Conservation (phyloP, 1,140 invertebrate genomes). For the Leptopilina boulardi region DNA sequence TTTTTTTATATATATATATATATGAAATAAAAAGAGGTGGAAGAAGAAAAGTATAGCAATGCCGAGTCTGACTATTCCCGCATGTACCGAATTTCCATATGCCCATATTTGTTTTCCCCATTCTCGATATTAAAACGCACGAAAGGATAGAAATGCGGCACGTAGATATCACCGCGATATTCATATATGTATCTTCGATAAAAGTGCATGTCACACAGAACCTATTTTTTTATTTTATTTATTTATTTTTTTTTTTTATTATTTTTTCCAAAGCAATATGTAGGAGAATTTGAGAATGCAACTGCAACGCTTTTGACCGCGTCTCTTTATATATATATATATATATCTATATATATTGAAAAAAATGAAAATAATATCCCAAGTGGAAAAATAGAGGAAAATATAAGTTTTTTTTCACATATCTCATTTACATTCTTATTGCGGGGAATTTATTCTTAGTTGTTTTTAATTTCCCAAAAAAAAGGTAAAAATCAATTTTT, state of each 20-base stretch:
- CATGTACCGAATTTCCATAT: conserved; percentile 50
- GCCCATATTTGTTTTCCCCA: conserved; percentile 47
- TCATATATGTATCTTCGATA: conserved; percentile 14
- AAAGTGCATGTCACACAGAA: conserved; percentile 21
- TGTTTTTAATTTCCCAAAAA: no score
- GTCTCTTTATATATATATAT: no score
- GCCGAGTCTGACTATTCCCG: conserved; percentile 41
- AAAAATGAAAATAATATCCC: no score
- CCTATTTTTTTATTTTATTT: background rate
- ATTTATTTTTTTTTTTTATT: no score
- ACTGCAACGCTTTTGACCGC: background rate
- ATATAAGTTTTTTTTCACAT: no score
- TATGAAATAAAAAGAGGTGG: background rate
- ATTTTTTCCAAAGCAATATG: background rate
- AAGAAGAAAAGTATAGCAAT: background rate
- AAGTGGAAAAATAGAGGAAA: no score
- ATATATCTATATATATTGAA: no score
- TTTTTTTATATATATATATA: conserved; percentile 13
- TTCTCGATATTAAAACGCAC: conserved; percentile 56
- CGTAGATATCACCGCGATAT: conserved; percentile 9
- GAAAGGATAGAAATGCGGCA: conserved; percentile 36
- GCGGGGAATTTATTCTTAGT: no score
- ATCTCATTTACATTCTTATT: no score
- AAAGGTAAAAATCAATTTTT: no score
- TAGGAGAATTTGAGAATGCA: conserved; percentile 15